phyloP scores from a whole-genome alignment of 2,113 vertebrate species.

The Pseudopipra pipra region DNA sequence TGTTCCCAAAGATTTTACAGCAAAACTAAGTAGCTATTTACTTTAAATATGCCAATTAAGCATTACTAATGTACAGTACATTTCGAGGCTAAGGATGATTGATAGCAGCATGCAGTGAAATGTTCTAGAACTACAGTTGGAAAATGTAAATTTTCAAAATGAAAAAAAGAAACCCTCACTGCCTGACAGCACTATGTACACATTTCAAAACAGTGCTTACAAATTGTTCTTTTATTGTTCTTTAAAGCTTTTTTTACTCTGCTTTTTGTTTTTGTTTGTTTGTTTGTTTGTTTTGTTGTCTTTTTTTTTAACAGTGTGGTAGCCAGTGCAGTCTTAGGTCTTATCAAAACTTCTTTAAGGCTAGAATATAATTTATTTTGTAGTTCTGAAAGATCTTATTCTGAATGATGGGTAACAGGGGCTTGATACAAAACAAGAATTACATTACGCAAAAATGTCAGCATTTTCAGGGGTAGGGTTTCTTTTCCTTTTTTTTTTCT shows the following conservation, averaged over 20 bases:
- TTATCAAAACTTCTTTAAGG: conserved; percentile 14
- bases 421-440: not conserved
- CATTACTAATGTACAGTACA: conserved; percentile 74
- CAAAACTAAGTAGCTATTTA: conserved; percentile 79
- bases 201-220: conserved; percentile 72
- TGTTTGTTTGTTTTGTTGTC: too few relatives aligned
- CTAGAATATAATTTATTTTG: not conserved
- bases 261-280: not conserved
- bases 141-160: conserved; percentile 72
- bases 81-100: conserved; percentile 77
- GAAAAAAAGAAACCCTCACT: conserved; percentile 4
- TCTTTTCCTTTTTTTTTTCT: not conserved
- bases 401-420: not conserved
- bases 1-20: conserved; percentile 69
- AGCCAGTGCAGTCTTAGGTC: not conserved
- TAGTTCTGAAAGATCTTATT: not conserved
- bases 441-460: not conserved
- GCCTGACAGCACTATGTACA: conserved; percentile 69
- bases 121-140: conserved; percentile 72
- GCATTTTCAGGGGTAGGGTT: not conserved
- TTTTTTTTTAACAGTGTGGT: not conserved
- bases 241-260: conserved; percentile 36
- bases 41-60: conserved; percentile 82
- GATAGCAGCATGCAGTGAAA: conserved; percentile 73
- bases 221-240: conserved; percentile 39